These are phyloP conservation scores for Eustalomyia histrio DNA, from an alignment of 2,888 invertebrate genomes.

Conservation along the genomic window DNA sequence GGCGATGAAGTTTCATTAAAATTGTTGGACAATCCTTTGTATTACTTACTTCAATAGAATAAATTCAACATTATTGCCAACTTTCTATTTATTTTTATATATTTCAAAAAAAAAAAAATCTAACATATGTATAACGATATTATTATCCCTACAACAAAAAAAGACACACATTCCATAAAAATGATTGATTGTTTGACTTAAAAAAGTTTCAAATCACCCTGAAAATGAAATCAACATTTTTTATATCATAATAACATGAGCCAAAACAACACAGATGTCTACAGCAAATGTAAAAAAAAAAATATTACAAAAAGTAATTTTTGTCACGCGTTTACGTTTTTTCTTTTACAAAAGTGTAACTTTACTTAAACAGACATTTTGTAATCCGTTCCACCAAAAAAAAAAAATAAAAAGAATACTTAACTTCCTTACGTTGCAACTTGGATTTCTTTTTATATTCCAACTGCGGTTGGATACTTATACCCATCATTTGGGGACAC, in stretches of 20 bases:
- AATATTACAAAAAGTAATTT: constrained; percentile 25
- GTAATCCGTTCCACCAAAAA: constrained; percentile 63
- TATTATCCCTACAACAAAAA: neutral
- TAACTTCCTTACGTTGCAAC: constrained; percentile 53
- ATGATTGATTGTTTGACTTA: constrained; percentile 62
- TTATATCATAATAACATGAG: constrained; percentile 20
- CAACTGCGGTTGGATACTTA: constrained; percentile 26
- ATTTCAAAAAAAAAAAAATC: neutral
- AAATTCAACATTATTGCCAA: too few species aligned
- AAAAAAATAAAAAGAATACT: constrained; percentile 36
- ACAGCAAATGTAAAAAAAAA: constrained; percentile 18
- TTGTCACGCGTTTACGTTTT: constrained; percentile 60
- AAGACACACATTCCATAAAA: constrained; percentile 16
- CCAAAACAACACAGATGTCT: constrained; percentile 56
- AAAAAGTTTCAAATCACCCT: constrained; percentile 51
- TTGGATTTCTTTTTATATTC: constrained; percentile 31
- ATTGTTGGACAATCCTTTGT: too few species aligned
- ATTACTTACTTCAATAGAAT: too few species aligned
- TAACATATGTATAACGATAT: constrained; percentile 17
- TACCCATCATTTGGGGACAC: constrained; percentile 42
- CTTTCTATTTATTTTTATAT: neutral
- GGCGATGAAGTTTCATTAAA: too few species aligned
- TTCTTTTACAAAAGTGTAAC: constrained; percentile 15
- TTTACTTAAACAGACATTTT: constrained; percentile 43
- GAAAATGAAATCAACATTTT: constrained; percentile 35